Evolutionary conservation across 2,888 invertebrate species (phyloP).

Genomic region (Morpho helenor): DNA sequence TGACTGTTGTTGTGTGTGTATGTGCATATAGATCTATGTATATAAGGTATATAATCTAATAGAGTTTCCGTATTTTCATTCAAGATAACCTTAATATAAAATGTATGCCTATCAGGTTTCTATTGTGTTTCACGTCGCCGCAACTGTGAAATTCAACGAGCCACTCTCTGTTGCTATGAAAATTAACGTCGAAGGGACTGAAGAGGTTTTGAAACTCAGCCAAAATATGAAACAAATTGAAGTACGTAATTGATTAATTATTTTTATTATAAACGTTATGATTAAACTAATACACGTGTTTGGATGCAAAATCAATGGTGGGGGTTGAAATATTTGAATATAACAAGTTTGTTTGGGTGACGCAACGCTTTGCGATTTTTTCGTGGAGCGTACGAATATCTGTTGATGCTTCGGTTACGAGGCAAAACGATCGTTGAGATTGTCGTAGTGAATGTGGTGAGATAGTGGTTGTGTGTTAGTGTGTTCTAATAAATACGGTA

Average conservation of each 20-base stretch:
- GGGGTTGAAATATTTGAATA: too few species aligned
- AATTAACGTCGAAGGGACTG: constrained; percentile 46
- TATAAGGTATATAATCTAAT: too few species aligned
- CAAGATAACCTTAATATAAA: not conserved
- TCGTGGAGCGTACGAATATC: not conserved
- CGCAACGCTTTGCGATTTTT: not conserved
- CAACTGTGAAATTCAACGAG: constrained; percentile 44
- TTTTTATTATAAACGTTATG: not conserved
- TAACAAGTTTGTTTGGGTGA: not conserved
- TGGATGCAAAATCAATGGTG: not conserved
- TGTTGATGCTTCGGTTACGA: not conserved
- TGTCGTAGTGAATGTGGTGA: not conserved
- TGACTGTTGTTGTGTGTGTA: too few species aligned
- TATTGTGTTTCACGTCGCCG: constrained; percentile 49
- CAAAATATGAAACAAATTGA: constrained; percentile 41
- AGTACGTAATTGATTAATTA: constrained; percentile 30
- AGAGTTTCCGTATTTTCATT: too few species aligned
- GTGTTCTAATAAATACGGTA: too few species aligned
- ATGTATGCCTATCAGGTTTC: constrained; percentile 55
- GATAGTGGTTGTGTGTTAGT: too few species aligned
- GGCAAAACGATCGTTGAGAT: not conserved
- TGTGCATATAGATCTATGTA: too few species aligned
- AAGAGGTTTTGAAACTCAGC: constrained; percentile 37
- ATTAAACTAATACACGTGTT: not conserved
- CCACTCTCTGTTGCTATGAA: constrained; percentile 36